Evolutionary conservation across 2,888 invertebrate genomes (phyloP), one percentile per base, ranked within the genome.

Genomic region (Leucophenga maculata): DNA sequence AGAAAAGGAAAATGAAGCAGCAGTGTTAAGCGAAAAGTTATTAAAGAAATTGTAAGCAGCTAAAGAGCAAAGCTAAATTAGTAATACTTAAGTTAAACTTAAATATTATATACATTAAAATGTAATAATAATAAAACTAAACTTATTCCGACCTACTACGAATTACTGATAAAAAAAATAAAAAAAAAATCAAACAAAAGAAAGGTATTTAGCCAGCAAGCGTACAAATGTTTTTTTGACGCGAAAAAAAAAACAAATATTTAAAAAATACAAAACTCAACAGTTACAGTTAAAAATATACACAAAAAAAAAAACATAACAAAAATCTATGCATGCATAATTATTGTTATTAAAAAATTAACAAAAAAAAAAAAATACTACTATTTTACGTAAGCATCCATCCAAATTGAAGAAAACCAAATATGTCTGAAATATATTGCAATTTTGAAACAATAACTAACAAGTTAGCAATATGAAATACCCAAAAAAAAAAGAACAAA

Each of bases 401-500:
- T 86, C 86, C 86, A 85, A 82, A 80, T 83, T 76, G 75, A 80
- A 82, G 75, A 77, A 74, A 82, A 78, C 79, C 78, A 78, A 84
- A 84, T 78, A 79, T 77, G 79, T 81, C 81, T 81, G 84, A 81
- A 83, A 84, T 80, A 79, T 77, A 77, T 77, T 77, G 77, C 80
- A 85, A 86, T 82, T 82, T 78, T 79, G 69, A 77, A 77, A 79
- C 73, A 79, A 78, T 73, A 80, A 74, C 68, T 64, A 50, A 71
- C 68, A 70, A 69, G 72, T 69, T 32, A 69, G 68, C 54, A 70
- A 68, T 26, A 71, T 32, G 48, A 54, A 60, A 44, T 69, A 48
- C 55, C 52, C 67, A 54, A 67, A 59, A 67, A 16, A 52, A 60
- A 54, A 70, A 44, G 39, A 54, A 16, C 44, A 69, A 52, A 3